Percentiles rank a stretch among this genome's conserved stretches.
These are phyloP conservation scores for Ranitomeya variabilis DNA, from an alignment of 2,113 vertebrate species.

Conservation along the genomic window DNA sequence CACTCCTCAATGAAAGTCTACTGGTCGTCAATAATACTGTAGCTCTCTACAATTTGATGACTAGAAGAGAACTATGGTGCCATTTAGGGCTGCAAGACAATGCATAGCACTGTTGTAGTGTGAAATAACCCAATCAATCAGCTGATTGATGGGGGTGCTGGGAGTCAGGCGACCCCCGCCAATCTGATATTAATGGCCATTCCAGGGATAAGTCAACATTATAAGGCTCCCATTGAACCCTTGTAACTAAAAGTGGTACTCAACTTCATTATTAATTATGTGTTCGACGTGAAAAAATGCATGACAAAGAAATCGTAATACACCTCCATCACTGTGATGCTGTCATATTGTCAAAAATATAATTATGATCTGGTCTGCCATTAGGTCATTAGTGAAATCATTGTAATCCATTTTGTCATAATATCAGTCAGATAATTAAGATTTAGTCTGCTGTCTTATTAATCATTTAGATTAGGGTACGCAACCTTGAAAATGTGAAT, in stretches of 20 bases:
- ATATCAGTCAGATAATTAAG: constrained; percentile 13
- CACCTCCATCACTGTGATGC: background rate
- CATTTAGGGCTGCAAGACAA: no score
- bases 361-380: constrained; percentile 1
- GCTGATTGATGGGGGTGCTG: no score
- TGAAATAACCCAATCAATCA: no score
- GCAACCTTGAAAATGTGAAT: background rate
- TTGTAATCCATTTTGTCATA: constrained; percentile 23
- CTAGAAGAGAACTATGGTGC: no score
- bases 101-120: no score
- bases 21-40: background rate
- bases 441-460: background rate
- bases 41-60: no score
- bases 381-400: constrained; percentile 14
- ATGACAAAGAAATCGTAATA: background rate
- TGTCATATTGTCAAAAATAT: background rate
- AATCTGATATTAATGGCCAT: no score
- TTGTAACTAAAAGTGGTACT: background rate
- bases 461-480: constrained; percentile 5
- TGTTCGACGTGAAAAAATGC: background rate
- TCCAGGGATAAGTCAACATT: no score
- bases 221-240: no score
- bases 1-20: background rate
- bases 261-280: background rate
- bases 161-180: no score